Conservation (phyloP, 2,797 vertebrate genomes). For the Epinephelus awoara region DNA sequence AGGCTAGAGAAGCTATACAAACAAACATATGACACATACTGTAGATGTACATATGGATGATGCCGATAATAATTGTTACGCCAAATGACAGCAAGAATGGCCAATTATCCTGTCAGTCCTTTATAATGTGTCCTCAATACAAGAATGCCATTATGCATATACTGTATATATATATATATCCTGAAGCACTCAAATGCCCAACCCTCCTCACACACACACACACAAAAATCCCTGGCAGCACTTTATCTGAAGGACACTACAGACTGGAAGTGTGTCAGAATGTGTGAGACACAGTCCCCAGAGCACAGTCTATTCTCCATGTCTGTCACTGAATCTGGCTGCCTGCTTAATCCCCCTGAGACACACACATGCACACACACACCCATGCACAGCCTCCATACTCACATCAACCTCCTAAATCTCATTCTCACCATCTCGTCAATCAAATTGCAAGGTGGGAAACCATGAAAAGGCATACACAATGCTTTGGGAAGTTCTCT, state of each 20-base stretch:
- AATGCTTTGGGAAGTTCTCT: conserved; percentile 32
- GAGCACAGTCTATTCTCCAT: conserved; percentile 71
- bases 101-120: conserved; percentile 33
- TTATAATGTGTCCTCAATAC: conserved; percentile 23
- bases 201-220: conserved; percentile 40
- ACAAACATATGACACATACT: neutral
- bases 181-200: conserved; percentile 60
- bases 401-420: conserved; percentile 47
- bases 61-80: conserved; percentile 1
- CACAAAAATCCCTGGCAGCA: conserved; percentile 57
- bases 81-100: conserved; percentile 25
- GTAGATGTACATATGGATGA: neutral
- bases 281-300: conserved; percentile 80
- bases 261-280: conserved; percentile 78
- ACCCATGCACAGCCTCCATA: conserved; percentile 4
- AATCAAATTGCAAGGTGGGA: conserved; percentile 59
- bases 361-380: conserved; percentile 36
- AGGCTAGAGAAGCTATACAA: conserved; percentile 13
- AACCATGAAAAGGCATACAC: conserved; percentile 31
- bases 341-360: conserved; percentile 62
- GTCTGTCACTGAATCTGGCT: conserved; percentile 75
- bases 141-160: conserved; percentile 36
- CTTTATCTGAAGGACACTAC: conserved; percentile 79
- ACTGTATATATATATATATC: conserved; percentile 39
- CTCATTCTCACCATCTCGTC: conserved; percentile 48